phyloP scores from a whole-genome alignment of 2,113 vertebrate genomes.

The Esox niger region DNA sequence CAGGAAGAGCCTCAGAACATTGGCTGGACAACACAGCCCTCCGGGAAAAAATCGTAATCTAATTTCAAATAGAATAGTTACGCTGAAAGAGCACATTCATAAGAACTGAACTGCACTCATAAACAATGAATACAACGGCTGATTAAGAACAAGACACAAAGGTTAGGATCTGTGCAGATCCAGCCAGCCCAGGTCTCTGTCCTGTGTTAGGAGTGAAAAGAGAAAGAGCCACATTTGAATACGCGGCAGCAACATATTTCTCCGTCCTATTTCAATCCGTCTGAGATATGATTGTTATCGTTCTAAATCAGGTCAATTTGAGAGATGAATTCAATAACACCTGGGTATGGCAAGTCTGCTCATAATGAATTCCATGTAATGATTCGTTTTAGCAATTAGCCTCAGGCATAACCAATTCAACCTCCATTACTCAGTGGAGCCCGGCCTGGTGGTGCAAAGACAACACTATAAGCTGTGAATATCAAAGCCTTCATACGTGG shows the following conservation, averaged over 20 bases:
- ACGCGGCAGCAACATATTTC: not conserved
- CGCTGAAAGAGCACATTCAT: not conserved
- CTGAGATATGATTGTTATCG: slow-evolving; percentile 70
- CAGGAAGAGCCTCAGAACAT: not conserved
- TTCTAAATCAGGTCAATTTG: slow-evolving; percentile 75
- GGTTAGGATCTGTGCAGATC: slow-evolving; percentile 62
- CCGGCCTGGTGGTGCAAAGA: slow-evolving; percentile 63
- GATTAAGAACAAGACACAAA: slow-evolving; percentile 17
- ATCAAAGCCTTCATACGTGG: slow-evolving; percentile 44
- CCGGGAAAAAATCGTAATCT: not conserved
- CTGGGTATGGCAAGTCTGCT: slow-evolving; percentile 65
- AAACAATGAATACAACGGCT: slow-evolving; percentile 12
- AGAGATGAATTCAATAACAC: slow-evolving; percentile 77
- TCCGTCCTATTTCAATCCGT: slow-evolving; percentile 67
- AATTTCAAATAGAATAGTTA: not conserved
- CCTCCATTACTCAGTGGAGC: slow-evolving; percentile 74
- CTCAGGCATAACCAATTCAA: slow-evolving; percentile 74
- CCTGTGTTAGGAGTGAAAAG: slow-evolving; percentile 58
- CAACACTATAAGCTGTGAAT: slow-evolving; percentile 66
- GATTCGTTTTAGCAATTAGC: slow-evolving; percentile 79
- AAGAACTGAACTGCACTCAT: slow-evolving; percentile 30
- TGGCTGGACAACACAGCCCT: not conserved
- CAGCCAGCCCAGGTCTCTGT: slow-evolving; percentile 60
- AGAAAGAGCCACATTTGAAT: slow-evolving; percentile 52
- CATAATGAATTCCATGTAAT: slow-evolving; percentile 78